phyloP scores from a whole-genome alignment of 2,797 vertebrate species.

The Poeciliopsis infans region DNA sequence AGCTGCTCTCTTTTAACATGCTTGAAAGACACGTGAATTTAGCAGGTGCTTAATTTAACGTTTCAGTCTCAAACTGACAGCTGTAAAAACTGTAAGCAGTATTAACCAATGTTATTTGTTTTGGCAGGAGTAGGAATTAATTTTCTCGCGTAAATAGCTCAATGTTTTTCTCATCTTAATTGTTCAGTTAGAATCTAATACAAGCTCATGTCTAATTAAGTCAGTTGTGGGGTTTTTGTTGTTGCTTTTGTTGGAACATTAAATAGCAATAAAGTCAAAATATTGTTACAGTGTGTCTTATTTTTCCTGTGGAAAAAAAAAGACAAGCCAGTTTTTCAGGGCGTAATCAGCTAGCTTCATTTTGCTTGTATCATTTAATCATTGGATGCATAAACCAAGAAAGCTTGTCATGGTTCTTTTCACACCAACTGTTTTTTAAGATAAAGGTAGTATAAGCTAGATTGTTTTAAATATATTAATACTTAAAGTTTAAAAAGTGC shows the following conservation, averaged over 20 bases:
- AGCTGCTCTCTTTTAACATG: background rate
- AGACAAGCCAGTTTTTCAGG: no score
- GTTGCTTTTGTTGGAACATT: background rate
- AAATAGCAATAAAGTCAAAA: background rate
- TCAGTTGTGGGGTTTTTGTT: background rate
- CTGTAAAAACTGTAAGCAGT: background rate
- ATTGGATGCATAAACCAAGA: background rate
- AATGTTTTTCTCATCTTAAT: background rate
- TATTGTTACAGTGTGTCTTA: background rate
- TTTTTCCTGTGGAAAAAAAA: background rate
- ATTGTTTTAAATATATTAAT: background rate
- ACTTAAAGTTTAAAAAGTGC: conserved; percentile 8
- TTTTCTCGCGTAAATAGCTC: background rate
- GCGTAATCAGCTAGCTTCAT: background rate
- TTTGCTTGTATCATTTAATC: conserved; percentile 10
- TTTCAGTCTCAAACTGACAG: background rate
- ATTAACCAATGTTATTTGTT: background rate
- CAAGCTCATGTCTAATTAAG: background rate
- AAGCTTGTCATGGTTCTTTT: conserved; percentile 16
- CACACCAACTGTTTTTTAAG: background rate
- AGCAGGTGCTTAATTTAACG: background rate
- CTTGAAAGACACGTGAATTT: background rate
- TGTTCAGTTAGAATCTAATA: background rate
- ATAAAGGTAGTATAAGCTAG: background rate
- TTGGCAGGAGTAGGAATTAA: background rate